phyloP scores from a whole-genome alignment of 2,113 vertebrate genomes.

The Notarius lentiginosus region DNA sequence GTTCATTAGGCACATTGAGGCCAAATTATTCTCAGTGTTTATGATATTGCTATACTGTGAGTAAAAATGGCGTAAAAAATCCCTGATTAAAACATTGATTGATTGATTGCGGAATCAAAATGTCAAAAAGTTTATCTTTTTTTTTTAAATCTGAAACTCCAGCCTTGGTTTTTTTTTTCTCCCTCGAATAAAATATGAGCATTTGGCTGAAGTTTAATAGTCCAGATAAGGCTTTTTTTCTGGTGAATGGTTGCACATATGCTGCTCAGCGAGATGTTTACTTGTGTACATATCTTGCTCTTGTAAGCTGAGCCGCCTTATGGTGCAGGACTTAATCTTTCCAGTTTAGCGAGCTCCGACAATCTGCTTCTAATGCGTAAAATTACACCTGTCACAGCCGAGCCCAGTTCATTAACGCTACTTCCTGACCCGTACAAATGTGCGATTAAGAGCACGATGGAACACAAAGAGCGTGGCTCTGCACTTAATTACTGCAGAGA shows the following conservation, averaged over 20 bases:
- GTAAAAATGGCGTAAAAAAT: neutral
- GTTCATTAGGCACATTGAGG: neutral
- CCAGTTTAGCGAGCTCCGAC: conserved; percentile 53
- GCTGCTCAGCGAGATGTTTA: conserved; percentile 32
- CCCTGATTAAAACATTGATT: neutral
- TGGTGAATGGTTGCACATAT: neutral
- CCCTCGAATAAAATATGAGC: neutral
- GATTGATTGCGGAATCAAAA: neutral
- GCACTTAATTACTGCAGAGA: conserved; percentile 73
- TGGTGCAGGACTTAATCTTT: conserved; percentile 61
- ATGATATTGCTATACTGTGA: neutral
- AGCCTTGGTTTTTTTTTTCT: too few species aligned
- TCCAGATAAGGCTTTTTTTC: neutral
- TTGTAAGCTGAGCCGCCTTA: conserved; percentile 55
- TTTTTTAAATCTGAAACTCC: neutral
- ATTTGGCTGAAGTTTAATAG: neutral
- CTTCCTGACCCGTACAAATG: conserved; percentile 72
- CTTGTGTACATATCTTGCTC: neutral
- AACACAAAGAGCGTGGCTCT: conserved; percentile 67
- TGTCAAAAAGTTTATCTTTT: neutral
- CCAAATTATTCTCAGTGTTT: neutral
- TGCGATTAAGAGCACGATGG: conserved; percentile 66
- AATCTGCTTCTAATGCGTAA: conserved; percentile 75
- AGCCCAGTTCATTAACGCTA: conserved; percentile 76
- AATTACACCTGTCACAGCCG: conserved; percentile 83